Base-by-base conservation (phyloP, 2,888 invertebrate genomes). In the Pollenia griseotomentosa region DNA sequence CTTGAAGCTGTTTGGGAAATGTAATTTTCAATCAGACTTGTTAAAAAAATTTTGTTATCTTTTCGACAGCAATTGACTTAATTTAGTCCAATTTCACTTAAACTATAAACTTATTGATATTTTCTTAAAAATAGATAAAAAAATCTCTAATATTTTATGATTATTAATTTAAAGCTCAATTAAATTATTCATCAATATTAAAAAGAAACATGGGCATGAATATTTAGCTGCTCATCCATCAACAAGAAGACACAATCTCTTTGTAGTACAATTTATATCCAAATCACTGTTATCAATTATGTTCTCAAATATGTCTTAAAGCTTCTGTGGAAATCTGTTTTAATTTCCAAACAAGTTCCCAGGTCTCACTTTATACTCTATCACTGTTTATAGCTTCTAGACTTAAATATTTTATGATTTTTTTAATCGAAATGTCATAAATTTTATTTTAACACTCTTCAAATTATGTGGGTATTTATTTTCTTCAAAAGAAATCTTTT, bases 391-490 rank as follows among this genome's bases (percentile, higher is more conserved):
- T 10, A 46, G 61, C 75, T 70, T 61, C 53, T 19, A 59, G 23
- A 68, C 44, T 75, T 33, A 33, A 1, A 33, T 1, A 16, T 79
- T 84, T 79, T 63, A 81, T 81, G 70, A 71, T 65, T 9, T 77
- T n/a, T 81, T 85, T 82, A 85, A 86, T 86, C 82, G 78, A 78
- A 86, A 66, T 74, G 63, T 73, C 83, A 81, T 81, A 86, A 83
- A 86, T 83, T 79, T 83, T 71, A 51, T 73, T 65, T 65, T 68
- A 83, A 83, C 75, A 74, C 57, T 63, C 48, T 51, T 53, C n/a
- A 77, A 80, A 66, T 71, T 77, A 77, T 46, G 71, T 16, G 40
- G 6, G 16, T 23, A 55, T 71, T 0, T 33, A 33, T 33, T 33
- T 33, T 55, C 65, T n/a, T 61, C 9, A 11, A n/a, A 51, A 12